These are phyloP conservation scores for Ondatra zibethicus DNA, from an alignment of 2,113 vertebrate genomes.

Conservation along the genomic window DNA sequence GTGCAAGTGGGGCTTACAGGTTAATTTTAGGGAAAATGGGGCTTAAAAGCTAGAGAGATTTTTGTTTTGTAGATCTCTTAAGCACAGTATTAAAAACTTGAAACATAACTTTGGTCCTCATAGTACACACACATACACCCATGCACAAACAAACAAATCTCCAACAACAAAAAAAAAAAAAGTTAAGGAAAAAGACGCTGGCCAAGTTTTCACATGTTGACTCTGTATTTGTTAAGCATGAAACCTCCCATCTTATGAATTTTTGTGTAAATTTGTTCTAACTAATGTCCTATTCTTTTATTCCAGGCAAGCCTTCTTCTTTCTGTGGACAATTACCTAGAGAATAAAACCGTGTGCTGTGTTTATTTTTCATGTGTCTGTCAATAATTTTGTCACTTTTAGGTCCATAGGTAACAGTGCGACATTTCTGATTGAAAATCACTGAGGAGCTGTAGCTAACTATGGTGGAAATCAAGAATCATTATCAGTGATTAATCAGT, in stretches of 20 bases:
- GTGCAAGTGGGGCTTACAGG: not conserved
- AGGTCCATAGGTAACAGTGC: not conserved
- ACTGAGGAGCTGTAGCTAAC: not conserved
- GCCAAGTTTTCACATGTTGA: not conserved
- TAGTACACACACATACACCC: not conserved
- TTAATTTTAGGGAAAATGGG: not conserved
- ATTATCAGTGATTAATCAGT: not conserved
- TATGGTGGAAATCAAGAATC: not conserved
- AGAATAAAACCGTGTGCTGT: not conserved
- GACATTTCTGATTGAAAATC: conserved; percentile 27
- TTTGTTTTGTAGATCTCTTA: not conserved
- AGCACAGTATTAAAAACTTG: not conserved
- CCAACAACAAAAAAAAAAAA: conserved; percentile 9
- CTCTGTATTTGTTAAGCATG: not conserved
- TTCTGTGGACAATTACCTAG: not conserved
- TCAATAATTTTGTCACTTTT: not conserved
- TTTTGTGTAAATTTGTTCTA: not conserved
- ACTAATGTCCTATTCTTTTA: not conserved
- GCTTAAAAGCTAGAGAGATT: not conserved
- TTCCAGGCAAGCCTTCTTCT: not conserved
- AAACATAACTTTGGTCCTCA: not conserved
- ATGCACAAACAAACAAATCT: not conserved
- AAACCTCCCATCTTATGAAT: not conserved
- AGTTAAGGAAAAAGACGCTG: conserved; percentile 46
- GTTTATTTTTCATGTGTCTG: not conserved